Evolutionary conservation across 2,797 vertebrate species (phyloP), one percentile per base, ranked within the genome.

Genomic region (Sebastes steindachneri): DNA sequence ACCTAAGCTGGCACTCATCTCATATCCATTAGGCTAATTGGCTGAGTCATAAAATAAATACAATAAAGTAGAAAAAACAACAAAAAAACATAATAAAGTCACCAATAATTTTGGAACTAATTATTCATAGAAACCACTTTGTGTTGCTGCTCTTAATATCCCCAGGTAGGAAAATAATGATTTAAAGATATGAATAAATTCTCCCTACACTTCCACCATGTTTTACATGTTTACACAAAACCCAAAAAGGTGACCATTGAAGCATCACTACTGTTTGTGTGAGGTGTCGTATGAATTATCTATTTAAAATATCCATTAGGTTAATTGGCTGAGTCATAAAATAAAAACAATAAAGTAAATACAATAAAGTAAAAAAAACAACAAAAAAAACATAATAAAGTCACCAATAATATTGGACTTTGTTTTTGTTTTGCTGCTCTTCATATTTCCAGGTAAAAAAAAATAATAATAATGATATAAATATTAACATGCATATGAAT

Each of bases 191-290:
- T 51, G 45, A 51, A 67, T 12, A 4, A 62, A 57, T 17, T 6
- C 15, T 57, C 19, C 17, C 23, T 67, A 12, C n/a, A 1, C 3
- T 35, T 17, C 77, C 64, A 26, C 26, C 69, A 19, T 69, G 23
- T 63, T 79, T 86, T 21, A 48, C 19, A 73, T 83, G 73, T 88
- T 86, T 58, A 76, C 62, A 37, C 35, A 0, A 31, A 51, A 65
- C 23, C 70, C 26, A 19, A 75, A 41, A 74, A 82, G 12, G 41
- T 71, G 84, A 59, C 35, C 75, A 69, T n/a, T 71, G 29, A 75
- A 66, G 82, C 86, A 64, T 83, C 31, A 84, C 79, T 83, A 85
- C 86, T 37, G 0, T 37, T 37, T 12, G 4, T 37, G 35, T 37
- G 35, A 37, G 11, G 35, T 37, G 35, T 12, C 35, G 4, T 37